Conservation (phyloP, 2,797 vertebrate species). For the Lerista edwardsae region DNA sequence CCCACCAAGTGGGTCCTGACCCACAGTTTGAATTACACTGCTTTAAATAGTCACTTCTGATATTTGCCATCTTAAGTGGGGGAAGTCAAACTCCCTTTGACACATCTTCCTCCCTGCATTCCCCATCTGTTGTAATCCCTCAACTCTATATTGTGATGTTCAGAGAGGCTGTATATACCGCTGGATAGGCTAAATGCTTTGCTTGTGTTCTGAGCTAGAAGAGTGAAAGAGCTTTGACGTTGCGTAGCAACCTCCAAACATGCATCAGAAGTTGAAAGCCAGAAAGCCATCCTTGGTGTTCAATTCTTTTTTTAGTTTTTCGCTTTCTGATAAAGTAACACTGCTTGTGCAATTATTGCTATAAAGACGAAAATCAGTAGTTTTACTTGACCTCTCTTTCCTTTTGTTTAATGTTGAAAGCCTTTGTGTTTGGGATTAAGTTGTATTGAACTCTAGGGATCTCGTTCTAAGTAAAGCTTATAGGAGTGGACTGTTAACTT, state of each 20-base stretch:
- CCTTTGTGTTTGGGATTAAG: neutral
- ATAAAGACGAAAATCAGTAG: neutral
- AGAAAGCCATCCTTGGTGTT: conserved; percentile 17
- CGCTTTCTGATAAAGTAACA: conserved; percentile 16
- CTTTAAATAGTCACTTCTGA: neutral
- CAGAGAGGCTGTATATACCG: neutral
- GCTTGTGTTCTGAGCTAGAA: conserved; percentile 9
- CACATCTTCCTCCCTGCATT: neutral
- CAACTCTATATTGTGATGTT: neutral
- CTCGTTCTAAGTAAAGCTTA: neutral
- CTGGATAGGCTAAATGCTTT: conserved; percentile 7
- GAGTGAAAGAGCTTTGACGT: conserved; percentile 28
- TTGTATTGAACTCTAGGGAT: neutral
- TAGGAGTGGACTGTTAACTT: neutral
- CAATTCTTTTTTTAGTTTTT: neutral
- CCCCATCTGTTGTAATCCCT: neutral
- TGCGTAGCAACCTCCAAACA: conserved; percentile 33
- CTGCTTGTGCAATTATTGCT: conserved; percentile 2
- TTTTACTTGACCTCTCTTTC: conserved; percentile 7
- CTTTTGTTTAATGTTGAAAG: conserved; percentile 5
- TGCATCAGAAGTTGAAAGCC: conserved; percentile 13
- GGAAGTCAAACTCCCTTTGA: neutral
- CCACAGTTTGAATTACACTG: no score
- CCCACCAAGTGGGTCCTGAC: no score
- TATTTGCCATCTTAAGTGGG: neutral